These are phyloP conservation scores for Drosophila tanythrix DNA, from an alignment of 2,888 invertebrate species.

Conservation along the genomic window DNA sequence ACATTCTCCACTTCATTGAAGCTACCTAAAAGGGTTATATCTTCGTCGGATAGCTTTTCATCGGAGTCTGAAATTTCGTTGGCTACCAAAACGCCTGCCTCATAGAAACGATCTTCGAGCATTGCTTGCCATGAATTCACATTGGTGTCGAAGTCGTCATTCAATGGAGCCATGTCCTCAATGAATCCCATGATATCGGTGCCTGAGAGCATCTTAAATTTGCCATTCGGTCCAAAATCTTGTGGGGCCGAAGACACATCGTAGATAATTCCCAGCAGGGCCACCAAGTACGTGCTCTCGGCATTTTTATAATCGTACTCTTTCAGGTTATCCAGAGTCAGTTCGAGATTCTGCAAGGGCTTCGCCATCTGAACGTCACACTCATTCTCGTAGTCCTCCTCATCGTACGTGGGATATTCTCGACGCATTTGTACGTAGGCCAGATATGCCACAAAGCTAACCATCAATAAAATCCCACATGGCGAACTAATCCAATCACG, in stretches of 20 bases:
- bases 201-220: slow-evolving; percentile 28
- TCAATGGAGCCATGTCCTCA: not conserved
- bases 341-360: slow-evolving; percentile 26
- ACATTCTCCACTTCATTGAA: not conserved
- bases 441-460: slow-evolving; percentile 34
- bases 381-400: slow-evolving; percentile 45
- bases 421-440: slow-evolving; percentile 18
- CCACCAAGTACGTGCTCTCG: slow-evolving; percentile 35
- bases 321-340: slow-evolving; percentile 29
- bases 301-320: slow-evolving; percentile 21
- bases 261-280: slow-evolving; percentile 35
- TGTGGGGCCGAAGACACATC: slow-evolving; percentile 50
- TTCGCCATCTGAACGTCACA: slow-evolving; percentile 4
- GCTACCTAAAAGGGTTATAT: not conserved
- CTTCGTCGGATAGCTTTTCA: slow-evolving; percentile 5
- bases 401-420: slow-evolving; percentile 56
- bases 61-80: not conserved
- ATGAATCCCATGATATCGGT: slow-evolving; percentile 45
- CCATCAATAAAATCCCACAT: slow-evolving; percentile 15
- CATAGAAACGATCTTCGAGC: slow-evolving; percentile 48
- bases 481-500: slow-evolving; percentile 50
- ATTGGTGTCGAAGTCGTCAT: not conserved
- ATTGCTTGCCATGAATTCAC: slow-evolving; percentile 30
- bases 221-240: slow-evolving; percentile 57
- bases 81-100: slow-evolving; percentile 33